A percentile compares a stretch with the other conserved stretches of the same genome.
Conservation (phyloP, 2,888 invertebrate species). For the Xanthorhoe designata region DNA sequence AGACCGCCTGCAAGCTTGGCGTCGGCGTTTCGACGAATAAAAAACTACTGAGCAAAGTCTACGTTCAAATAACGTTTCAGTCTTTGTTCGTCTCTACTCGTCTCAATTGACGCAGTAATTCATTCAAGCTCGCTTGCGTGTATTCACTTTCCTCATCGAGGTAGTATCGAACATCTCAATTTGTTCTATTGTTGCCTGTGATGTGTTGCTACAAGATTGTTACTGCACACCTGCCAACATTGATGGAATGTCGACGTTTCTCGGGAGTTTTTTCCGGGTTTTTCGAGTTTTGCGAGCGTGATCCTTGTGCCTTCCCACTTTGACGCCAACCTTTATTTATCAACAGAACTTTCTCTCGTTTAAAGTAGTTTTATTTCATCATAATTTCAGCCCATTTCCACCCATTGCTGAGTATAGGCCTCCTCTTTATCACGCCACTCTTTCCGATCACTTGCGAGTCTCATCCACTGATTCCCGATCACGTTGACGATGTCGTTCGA, state of each 20-base stretch:
- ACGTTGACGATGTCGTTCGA: no score
- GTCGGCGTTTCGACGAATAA: no score
- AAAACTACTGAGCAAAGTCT: no score
- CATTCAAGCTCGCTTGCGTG: conserved; percentile 19
- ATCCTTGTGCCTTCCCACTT: not conserved
- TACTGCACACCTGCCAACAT: conserved; percentile 16
- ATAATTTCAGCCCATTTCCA: no score
- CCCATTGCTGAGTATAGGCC: no score
- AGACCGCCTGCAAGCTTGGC: no score
- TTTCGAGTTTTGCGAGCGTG: not conserved
- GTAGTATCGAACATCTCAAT: conserved; percentile 19
- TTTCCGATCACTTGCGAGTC: no score
- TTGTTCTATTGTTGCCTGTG: conserved; percentile 16
- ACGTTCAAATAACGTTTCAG: not conserved
- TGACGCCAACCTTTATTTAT: not conserved
- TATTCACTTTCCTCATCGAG: conserved; percentile 23
- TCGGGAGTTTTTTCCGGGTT: no score
- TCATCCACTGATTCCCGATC: no score
- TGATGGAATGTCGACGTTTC: conserved; percentile 16
- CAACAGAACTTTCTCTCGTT: not conserved
- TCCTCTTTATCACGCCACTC: no score
- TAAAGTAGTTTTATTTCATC: no score
- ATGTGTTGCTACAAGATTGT: conserved; percentile 12
- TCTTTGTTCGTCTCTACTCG: not conserved
- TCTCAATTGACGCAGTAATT: conserved; percentile 13